Evolutionary conservation across 2,888 invertebrate genomes (phyloP), one percentile per base, ranked within the genome.

Genomic region (Siphlonurus alternatus): DNA sequence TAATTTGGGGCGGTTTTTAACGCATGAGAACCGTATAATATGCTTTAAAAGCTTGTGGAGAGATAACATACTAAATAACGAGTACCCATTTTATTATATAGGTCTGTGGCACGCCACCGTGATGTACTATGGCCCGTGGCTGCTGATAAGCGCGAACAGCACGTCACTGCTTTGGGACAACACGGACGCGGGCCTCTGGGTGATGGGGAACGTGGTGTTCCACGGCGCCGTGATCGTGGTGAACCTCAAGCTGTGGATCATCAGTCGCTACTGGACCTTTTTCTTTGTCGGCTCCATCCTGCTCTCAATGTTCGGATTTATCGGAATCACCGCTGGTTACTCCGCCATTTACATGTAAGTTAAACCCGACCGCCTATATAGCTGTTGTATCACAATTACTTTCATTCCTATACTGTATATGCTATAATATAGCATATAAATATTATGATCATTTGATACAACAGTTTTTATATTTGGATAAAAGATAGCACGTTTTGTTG

Each of bases 81-180:
- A n/a, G n/a, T n/a, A n/a, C n/a, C n/a, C n/a, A n/a, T n/a, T n/a
- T n/a, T n/a, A n/a, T n/a, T n/a, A n/a, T n/a, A n/a, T 79, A 67
- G 85, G 81, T 2, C 67, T 83, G 0, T 87, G 86, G 77, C 88
- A 89, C 71, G 78, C 85, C 0, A 65, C 80, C 2, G 74, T 84
- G n/a, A 79, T 85, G 51, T 88, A 83, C 73, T 79, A 78, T 67
- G 79, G 83, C 69, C 74, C 81, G 7, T 64, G 60, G 65, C 25
- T 25, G 23, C 67, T 72, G 24, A 59, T 70, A 2, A 71, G 70
- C 69, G 25, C 64, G 3, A 66, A 66, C 25, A 68, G 69, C 56
- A 65, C 65, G 18, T 63, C 67, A 25, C 64, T 66, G 20, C 56
- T 67, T 7, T 59, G 66, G 1, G 67, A 68, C 63, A 69, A 68